A percentile compares a stretch with the other conserved stretches of the same genome.
Conservation (phyloP, 1,140 invertebrate species). For the Maconellicoccus hirsutus region DNA sequence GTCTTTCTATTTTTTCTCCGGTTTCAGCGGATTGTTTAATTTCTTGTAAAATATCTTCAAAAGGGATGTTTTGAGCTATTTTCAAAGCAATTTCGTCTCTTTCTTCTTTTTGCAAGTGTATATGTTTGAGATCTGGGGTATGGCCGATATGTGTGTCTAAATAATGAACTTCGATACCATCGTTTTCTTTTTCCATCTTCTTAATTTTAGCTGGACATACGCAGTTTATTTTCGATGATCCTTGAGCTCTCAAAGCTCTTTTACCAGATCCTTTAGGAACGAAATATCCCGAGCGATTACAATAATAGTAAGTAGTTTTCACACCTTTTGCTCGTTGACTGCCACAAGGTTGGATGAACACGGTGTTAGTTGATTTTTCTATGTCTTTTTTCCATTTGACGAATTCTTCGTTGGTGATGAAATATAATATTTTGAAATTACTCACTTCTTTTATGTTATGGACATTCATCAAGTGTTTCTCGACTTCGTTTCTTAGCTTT, state of each 20-base stretch:
- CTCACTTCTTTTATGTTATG: background rate
- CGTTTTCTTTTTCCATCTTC: background rate
- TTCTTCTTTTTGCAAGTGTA: slow-evolving; percentile 11
- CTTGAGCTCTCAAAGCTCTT: slow-evolving; percentile 20
- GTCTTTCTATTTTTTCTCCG: slow-evolving; percentile 12
- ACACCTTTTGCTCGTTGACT: background rate
- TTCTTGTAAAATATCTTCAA: background rate
- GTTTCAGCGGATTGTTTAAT: background rate
- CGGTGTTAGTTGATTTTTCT: background rate
- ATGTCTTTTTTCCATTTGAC: background rate
- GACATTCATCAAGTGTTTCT: background rate
- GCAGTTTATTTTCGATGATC: slow-evolving; percentile 24
- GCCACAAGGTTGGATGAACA: background rate
- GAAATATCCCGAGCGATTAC: slow-evolving; percentile 23
- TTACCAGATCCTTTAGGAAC: slow-evolving; percentile 18
- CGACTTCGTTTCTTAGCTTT: background rate
- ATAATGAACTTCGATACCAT: slow-evolving; percentile 17
- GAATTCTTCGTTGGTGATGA: background rate
- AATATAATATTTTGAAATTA: background rate
- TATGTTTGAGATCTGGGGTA: background rate
- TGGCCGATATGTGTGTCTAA: slow-evolving; percentile 23
- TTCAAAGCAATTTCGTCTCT: slow-evolving; percentile 10
- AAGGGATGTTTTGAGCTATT: background rate
- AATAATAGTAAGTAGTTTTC: slow-evolving; percentile 13
- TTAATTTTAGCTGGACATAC: slow-evolving; percentile 24